Conservation (phyloP, 1,140 invertebrate genomes). For the Hyphantria cunea region DNA sequence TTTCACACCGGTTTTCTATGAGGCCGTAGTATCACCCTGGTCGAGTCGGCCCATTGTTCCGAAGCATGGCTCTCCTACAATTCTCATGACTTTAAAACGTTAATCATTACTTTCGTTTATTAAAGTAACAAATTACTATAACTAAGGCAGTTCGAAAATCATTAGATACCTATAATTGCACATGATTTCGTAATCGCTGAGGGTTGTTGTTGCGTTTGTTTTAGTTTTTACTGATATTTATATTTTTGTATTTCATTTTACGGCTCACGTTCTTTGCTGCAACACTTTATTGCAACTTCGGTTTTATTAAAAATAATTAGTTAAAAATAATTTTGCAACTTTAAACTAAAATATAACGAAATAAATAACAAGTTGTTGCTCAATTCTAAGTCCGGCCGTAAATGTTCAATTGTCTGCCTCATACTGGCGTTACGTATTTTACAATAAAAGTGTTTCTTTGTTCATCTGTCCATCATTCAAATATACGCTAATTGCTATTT, state of each 20-base stretch:
- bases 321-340: slow-evolving; percentile 8
- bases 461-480: slow-evolving; percentile 42
- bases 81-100: too few relatives aligned
- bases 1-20: too few relatives aligned
- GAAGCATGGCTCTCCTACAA: too few relatives aligned
- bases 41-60: too few relatives aligned
- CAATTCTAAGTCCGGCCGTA: slow-evolving; percentile 14
- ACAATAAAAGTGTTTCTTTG: slow-evolving; percentile 39
- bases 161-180: background rate
- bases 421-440: background rate
- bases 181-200: background rate
- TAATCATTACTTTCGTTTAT: too few relatives aligned
- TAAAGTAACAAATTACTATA: background rate
- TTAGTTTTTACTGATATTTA: background rate
- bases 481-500: slow-evolving; percentile 56
- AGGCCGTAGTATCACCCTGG: too few relatives aligned
- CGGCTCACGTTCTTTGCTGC: background rate
- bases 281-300: slow-evolving; percentile 6
- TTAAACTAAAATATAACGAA: slow-evolving; percentile 10
- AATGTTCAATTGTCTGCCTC: slow-evolving; percentile 35
- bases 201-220: too few relatives aligned
- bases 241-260: slow-evolving; percentile 1
- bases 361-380: slow-evolving; percentile 8
- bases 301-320: slow-evolving; percentile 3
- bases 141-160: background rate